Evolutionary conservation across 2,888 invertebrate species (phyloP).

Genomic region (Marronus borbonicus): DNA sequence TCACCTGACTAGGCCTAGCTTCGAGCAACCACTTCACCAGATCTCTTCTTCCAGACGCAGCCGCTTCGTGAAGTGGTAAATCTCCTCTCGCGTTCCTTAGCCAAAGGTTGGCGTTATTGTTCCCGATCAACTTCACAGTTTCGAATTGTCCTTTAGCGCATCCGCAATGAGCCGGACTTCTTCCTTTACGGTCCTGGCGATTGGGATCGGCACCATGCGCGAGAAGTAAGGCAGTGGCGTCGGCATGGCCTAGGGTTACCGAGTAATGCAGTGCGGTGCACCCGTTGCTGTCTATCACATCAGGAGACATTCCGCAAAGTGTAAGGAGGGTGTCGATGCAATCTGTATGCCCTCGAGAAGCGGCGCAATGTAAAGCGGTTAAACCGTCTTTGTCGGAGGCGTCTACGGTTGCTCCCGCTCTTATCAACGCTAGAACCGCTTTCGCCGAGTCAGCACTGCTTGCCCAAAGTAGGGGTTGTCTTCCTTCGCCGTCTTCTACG

Average conservation of each 20-base stretch:
- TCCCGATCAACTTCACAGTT: constrained; percentile 78
- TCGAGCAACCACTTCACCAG: constrained; percentile 90
- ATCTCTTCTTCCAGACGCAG: constrained; percentile 91
- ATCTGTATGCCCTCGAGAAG: constrained; percentile 94
- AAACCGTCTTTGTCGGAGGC: constrained; percentile 93
- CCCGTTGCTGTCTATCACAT: constrained; percentile 93
- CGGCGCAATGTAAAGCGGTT: constrained; percentile 97
- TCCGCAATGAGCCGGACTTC: constrained; percentile 95
- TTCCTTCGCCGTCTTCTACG: constrained; percentile 91
- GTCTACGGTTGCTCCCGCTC: constrained; percentile 88
- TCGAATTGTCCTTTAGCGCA: constrained; percentile 94
- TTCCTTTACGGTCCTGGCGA: constrained; percentile 92
- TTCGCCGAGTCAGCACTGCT: constrained; percentile 96
- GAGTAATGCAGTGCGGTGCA: constrained; percentile 98
- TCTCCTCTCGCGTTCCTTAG: constrained; percentile 94
- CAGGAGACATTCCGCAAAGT: constrained; percentile 90
- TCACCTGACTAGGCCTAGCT: constrained; percentile 87
- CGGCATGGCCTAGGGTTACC: constrained; percentile 93
- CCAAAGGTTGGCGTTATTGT: constrained; percentile 91
- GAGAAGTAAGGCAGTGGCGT: constrained; percentile 91
- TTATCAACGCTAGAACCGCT: constrained; percentile 90
- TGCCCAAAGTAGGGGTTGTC: constrained; percentile 97
- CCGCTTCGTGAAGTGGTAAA: constrained; percentile 96
- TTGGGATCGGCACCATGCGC: constrained; percentile 93
- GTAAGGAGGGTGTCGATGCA: constrained; percentile 91